Conservation (phyloP, 2,113 vertebrate genomes). For the Cyanoderma ruficeps region DNA sequence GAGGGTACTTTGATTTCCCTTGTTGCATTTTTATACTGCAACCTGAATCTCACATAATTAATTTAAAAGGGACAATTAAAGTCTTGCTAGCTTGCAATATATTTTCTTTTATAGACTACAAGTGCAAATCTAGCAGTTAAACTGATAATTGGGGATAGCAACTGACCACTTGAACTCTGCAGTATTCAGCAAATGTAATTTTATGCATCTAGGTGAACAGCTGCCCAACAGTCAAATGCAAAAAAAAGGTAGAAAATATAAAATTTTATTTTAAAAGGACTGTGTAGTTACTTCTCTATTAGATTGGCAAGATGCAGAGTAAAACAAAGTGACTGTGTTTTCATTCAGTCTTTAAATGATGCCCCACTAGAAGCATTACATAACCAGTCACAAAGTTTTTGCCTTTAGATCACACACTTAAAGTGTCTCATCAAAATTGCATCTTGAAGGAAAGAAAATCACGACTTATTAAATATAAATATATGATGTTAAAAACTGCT, state of each 20-base stretch:
- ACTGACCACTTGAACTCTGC: background rate
- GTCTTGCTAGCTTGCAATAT: background rate
- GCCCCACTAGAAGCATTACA: slow-evolving; percentile 58
- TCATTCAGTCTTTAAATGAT: slow-evolving; percentile 26
- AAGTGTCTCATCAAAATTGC: slow-evolving; percentile 70
- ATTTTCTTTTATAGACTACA: background rate
- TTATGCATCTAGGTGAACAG: background rate
- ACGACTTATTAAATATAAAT: slow-evolving; percentile 69
- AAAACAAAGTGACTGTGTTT: background rate
- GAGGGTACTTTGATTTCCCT: background rate
- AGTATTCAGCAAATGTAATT: background rate
- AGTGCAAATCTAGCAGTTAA: background rate
- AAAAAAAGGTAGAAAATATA: background rate
- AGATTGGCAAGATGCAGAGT: background rate
- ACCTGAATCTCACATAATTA: background rate
- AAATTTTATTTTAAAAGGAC: rapidly evolving
- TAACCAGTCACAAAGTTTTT: slow-evolving; percentile 64
- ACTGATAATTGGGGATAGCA: background rate
- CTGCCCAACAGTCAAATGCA: background rate
- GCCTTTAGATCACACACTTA: slow-evolving; percentile 65
- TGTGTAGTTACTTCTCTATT: background rate
- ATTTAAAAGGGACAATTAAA: background rate
- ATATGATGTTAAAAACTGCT: slow-evolving; percentile 60
- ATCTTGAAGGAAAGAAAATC: slow-evolving; percentile 67
- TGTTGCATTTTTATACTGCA: background rate